Evolutionary conservation across 1,140 invertebrate species (phyloP).

Genomic region (Prorops nasuta): DNA sequence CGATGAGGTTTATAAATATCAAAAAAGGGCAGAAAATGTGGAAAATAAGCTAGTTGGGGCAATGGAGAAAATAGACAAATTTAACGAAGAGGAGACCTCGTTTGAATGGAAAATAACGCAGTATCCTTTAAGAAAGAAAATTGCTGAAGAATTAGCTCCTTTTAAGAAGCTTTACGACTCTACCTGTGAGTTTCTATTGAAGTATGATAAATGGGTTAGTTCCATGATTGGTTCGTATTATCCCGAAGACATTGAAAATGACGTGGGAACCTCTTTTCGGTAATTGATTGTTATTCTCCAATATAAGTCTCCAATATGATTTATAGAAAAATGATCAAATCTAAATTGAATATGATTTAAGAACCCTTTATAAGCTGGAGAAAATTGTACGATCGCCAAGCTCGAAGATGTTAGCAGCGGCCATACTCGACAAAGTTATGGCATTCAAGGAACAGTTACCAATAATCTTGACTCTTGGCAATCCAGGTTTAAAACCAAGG

Average conservation of each 20-base stretch:
- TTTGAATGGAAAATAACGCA: slow-evolving; percentile 87
- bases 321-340: background rate
- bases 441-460: slow-evolving; percentile 87
- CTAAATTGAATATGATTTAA: slow-evolving; percentile 21
- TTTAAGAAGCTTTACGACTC: slow-evolving; percentile 87
- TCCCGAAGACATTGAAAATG: slow-evolving; percentile 85
- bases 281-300: slow-evolving; percentile 14
- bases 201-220: slow-evolving; percentile 79
- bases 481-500: slow-evolving; percentile 86
- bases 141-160: slow-evolving; percentile 73
- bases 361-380: slow-evolving; percentile 85
- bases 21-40: slow-evolving; percentile 72
- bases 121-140: slow-evolving; percentile 78
- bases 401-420: slow-evolving; percentile 62
- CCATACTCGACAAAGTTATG: slow-evolving; percentile 77
- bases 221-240: slow-evolving; percentile 79
- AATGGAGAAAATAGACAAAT: slow-evolving; percentile 81
- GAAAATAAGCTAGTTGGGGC: slow-evolving; percentile 70
- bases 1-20: slow-evolving; percentile 77
- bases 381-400: slow-evolving; percentile 76
- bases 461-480: slow-evolving; percentile 86
- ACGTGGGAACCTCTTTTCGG: slow-evolving; percentile 73
- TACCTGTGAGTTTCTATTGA: slow-evolving; percentile 79
- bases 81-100: slow-evolving; percentile 87
- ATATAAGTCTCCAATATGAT: background rate